Base-by-base conservation (phyloP, 2,113 vertebrate species). In the Corythornis madagascariensis region DNA sequence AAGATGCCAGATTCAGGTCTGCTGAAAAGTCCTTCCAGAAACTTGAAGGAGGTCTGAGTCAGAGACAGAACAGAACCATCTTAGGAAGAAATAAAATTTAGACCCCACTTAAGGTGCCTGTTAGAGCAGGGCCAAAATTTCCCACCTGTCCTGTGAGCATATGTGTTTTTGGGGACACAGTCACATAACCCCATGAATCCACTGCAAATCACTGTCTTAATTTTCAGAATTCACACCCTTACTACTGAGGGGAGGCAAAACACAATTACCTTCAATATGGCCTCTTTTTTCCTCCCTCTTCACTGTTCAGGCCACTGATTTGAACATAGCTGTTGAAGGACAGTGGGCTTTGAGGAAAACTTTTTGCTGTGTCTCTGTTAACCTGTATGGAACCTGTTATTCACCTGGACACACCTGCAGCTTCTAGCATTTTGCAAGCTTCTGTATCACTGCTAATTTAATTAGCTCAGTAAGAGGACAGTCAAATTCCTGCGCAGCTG, bases 231-330 rank as follows among this genome's bases (percentile, higher is more conserved):
- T 40, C 38, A 57, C 47, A 21, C 9, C 7, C 10, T 50, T 40
- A 55, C 11, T 63, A 59, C 7, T 35, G 31, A 79, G 50, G 19
- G 78, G 3, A 83, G 2, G 25, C 31, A 66, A 55, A 82, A 61
- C 7, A 15, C 0, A 0, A 38, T 5, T 31, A 35, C 5, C 6
- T 9, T 65, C 22, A 47, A 25, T 1, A 6, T 0, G 4, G 65
- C 5, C 16, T 76, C 16, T 63, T 31, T 81, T 38, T 29, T 17
- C 14, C 28, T 38, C 4, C 4, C 3, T 9, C 74, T 64, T 45
- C 1, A 1, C 20, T 6, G 2, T 21, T 56, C n/a, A 43, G 18
- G 4, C 72, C 3, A 1, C 18, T 5, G 9, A 40, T 25, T 13
- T 38, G 31, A 31, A 55, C 40, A 59, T 13, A 77, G 50, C 14